Evolutionary conservation across 2,113 vertebrate species (phyloP), one percentile per base, ranked within the genome.

Genomic region (Amphiprion percula): DNA sequence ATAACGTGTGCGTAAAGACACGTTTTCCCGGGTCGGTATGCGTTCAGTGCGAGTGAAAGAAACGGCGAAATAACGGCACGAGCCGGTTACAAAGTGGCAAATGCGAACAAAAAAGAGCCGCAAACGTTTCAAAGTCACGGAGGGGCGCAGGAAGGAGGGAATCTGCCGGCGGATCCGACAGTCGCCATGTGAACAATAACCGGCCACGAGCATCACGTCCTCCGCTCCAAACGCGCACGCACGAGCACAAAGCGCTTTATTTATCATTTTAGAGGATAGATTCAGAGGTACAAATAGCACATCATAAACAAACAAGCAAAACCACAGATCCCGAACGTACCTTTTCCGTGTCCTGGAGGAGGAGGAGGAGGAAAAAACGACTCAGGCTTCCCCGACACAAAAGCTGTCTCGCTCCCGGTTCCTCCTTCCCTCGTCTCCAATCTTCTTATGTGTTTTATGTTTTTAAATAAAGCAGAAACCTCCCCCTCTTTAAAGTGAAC

Each of bases 101-200:
- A 49, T 16, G 10, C 4, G 14, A 16, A 68, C 64, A 81, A 68
- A 69, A 21, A 81, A 68, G 15, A 41, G 73, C 77, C 55, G 56
- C 30, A 77, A 80, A 68, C 70, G 79, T 55, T 52, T 86, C 66
- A 86, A 91, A 92, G 90, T 91, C 90, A 90, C 77, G 80, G 76
- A 49, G 56, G 49, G 83, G 26, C 67, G 44, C 80, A 80, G 78
- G 41, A 44, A 14, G 33, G 8, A 10, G 33, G 33, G 46, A 47
- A 68, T 67, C 54, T 71, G 67, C 84, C 84, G 91, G 84, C 71
- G 26, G 47, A 39, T 84, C 76, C n/a, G 55, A 54, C 81, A 82
- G 85, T 88, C 87, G 86, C 90, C 92, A 91, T 92, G 92, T 92
- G 94, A 93, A 94, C 92, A 94, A 93, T 92, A 86, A 86, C 87